Percentiles rank a stretch among this genome's conserved stretches.
Conservation (phyloP, 2,888 invertebrate species). For the Drosophila subsilvestris region DNA sequence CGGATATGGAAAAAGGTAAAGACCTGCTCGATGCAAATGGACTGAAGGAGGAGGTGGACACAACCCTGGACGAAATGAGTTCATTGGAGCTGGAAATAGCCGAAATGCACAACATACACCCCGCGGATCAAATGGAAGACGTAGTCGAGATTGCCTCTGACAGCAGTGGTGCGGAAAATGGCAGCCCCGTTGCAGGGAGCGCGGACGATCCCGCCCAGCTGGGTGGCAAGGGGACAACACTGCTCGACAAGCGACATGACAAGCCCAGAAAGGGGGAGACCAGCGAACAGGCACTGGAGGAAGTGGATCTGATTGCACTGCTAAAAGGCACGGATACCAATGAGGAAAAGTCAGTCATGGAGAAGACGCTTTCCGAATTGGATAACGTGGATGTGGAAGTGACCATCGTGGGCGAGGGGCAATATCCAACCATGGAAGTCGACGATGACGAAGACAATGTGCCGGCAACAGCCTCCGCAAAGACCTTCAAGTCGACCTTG, state of each 20-base stretch:
- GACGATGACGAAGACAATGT: conserved; percentile 66
- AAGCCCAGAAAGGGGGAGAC: conserved; percentile 13
- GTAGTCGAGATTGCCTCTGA: conserved; percentile 3
- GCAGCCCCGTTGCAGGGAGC: neutral
- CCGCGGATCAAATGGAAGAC: conserved; percentile 35
- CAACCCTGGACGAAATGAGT: conserved; percentile 75
- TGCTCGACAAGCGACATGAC: conserved; percentile 4
- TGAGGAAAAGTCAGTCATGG: conserved; percentile 50
- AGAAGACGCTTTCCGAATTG: conserved; percentile 58
- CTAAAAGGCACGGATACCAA: conserved; percentile 86
- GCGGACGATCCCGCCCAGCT: conserved; percentile 24
- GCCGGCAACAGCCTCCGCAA: conserved; percentile 10
- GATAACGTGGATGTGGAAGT: conserved; percentile 75
- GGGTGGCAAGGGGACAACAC: conserved; percentile 1
- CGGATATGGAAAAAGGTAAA: conserved; percentile 35
- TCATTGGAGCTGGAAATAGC: conserved; percentile 82
- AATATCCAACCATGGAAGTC: conserved; percentile 82
- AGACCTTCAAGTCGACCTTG: neutral
- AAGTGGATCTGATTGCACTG: conserved; percentile 84
- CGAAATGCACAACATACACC: conserved; percentile 75
- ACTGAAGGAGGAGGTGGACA: neutral
- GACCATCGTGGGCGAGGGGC: conserved; percentile 82
- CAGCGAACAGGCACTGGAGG: conserved; percentile 57
- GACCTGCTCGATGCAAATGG: conserved; percentile 32
- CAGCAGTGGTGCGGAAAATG: conserved; percentile 30